These are phyloP conservation scores for Eudyptes chrysolophus DNA, from an alignment of 2,113 vertebrate genomes.

Conservation along the genomic window DNA sequence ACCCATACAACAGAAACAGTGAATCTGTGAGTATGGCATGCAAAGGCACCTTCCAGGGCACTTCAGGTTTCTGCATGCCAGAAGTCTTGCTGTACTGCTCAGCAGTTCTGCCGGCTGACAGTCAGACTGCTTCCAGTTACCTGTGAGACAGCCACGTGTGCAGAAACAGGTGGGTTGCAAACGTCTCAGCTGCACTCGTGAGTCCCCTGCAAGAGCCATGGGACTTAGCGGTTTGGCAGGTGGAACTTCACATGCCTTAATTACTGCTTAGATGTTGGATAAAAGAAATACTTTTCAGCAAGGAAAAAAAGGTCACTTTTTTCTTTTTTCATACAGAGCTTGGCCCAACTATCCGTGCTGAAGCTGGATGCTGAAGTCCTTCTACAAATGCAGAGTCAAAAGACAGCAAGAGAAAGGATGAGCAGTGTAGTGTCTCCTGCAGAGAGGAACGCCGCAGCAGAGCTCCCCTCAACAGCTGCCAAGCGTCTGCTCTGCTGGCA, in stretches of 20 bases:
- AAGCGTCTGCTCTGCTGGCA: not conserved
- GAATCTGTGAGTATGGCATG: not conserved
- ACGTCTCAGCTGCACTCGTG: not conserved
- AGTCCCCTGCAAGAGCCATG: not conserved
- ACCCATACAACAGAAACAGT: not conserved
- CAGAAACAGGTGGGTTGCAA: not conserved
- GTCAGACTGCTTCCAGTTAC: not conserved
- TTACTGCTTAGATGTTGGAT: not conserved
- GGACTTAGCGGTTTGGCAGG: not conserved
- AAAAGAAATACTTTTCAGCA: not conserved
- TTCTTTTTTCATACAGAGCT: not conserved
- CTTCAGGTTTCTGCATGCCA: not conserved
- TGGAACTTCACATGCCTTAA: not conserved
- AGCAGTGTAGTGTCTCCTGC: not conserved
- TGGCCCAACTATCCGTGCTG: not conserved
- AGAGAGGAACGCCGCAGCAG: not conserved
- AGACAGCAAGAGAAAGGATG: not conserved
- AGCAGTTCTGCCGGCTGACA: not conserved
- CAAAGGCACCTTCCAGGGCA: not conserved
- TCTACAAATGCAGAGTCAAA: not conserved
- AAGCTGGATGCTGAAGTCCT: not conserved
- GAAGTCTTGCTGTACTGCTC: not conserved
- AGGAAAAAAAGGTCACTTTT: accelerated
- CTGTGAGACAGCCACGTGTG: not conserved
- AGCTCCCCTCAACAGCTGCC: not conserved